Base-by-base conservation (phyloP, 2,888 invertebrate species). In the Luperina testacea region DNA sequence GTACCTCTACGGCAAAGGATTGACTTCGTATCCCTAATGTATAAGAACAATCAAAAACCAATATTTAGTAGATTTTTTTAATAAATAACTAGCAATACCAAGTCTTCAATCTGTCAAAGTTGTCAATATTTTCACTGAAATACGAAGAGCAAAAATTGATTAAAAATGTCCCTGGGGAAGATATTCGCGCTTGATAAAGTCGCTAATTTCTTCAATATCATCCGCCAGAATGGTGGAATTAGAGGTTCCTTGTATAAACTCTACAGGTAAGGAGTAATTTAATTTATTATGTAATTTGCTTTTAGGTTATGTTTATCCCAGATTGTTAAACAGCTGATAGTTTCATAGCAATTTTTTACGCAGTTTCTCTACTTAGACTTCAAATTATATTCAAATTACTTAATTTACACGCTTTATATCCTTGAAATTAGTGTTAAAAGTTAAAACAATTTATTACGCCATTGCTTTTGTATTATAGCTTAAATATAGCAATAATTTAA, bases 151-250 rank as follows among this genome's bases (percentile, higher is more conserved):
- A 83, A 85, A 87, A 83, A 81, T 75, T 72, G 7, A 20, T 11
- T 24, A 20, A 88, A 94, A 92, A 94, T 94, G 94, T 95, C 96
- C 11, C 97, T 98, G 97, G 96, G 97, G 61, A 98, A 98, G 92
- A 97, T 96, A 91, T 92, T 98, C 73, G 98, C 98, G n/a, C 92
- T 98, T 9, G 98, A 98, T 92, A 98, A 98, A 94, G 48, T 98
- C 72, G 92, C 92, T 3, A 97, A 96, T 87, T 93, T 98, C 1
- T 97, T 98, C 72, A 97, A 96, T 84, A 98, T 98, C 51, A 95
- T 99, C 80, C 97, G 97, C 84, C 97, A 98, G 76, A 98, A 98
- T 94, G 99, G 99, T 68, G 99, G 99, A 1, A 92, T 98, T 9
- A 94, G 97, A 51, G 97, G 97, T 5, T 97, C 98, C 0, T 90